Percentiles rank a stretch among this genome's conserved stretches.
These are phyloP conservation scores for Parasteatoda tepidariorum DNA, from an alignment of 1,140 invertebrate genomes.

Conservation along the genomic window DNA sequence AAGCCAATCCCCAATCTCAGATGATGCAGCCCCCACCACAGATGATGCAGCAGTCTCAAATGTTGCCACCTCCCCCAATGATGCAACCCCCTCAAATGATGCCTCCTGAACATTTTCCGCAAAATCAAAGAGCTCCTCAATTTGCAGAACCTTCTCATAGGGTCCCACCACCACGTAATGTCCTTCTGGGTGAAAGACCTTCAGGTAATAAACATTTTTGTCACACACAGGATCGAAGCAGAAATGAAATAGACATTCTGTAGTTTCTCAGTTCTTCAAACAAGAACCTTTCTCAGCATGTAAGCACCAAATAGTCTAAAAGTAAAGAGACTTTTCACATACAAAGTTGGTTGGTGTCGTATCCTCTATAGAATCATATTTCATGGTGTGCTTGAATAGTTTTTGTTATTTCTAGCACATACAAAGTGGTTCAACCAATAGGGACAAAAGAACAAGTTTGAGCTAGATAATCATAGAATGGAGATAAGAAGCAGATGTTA, in stretches of 20 bases:
- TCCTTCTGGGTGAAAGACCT: constrained; percentile 33
- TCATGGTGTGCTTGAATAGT: no score
- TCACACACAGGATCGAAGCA: background rate
- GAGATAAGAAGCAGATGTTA: no score
- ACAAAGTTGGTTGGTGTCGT: background rate
- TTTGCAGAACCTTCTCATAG: constrained; percentile 21
- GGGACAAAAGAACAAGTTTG: no score
- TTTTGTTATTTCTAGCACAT: no score
- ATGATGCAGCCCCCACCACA: background rate
- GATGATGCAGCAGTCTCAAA: background rate
- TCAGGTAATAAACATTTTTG: background rate
- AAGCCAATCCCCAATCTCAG: background rate
- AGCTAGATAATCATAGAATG: background rate
- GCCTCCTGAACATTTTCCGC: constrained; percentile 20
- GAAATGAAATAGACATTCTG: background rate
- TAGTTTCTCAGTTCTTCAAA: background rate
- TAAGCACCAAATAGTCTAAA: background rate
- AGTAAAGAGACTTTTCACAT: background rate
- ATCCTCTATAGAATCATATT: no score
- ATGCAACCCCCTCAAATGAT: no score
- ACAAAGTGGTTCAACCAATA: background rate
- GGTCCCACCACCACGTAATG: constrained; percentile 18
- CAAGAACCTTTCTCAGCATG: background rate
- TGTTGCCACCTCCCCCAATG: no score
- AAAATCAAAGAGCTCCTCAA: background rate